Conservation (phyloP, 2,113 vertebrate species). For the Promerops cafer region DNA sequence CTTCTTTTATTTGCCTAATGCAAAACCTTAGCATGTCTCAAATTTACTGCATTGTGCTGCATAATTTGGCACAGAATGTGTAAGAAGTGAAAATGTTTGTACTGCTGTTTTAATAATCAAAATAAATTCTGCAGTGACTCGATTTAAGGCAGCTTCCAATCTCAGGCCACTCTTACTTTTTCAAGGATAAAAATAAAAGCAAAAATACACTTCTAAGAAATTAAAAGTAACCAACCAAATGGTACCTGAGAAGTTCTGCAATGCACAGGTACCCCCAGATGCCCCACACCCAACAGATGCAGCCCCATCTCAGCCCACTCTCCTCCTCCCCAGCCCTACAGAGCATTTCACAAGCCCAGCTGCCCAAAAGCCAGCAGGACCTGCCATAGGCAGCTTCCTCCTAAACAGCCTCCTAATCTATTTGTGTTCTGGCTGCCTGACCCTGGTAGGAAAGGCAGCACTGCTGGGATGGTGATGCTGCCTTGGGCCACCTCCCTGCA, state of each 20-base stretch:
- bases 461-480: neutral
- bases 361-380: neutral
- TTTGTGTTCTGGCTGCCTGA: neutral
- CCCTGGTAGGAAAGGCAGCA: neutral
- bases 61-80: neutral
- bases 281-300: neutral
- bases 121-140: neutral
- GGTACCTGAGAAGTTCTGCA: neutral
- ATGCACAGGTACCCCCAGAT: neutral
- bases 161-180: neutral
- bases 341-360: neutral
- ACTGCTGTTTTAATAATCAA: neutral
- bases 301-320: neutral
- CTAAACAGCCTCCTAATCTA: neutral
- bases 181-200: neutral
- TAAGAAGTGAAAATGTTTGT: neutral
- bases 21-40: constrained; percentile 11
- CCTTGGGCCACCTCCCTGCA: neutral
- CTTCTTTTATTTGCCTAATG: constrained; percentile 26
- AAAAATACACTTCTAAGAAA: neutral
- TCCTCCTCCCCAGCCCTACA: neutral
- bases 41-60: neutral
- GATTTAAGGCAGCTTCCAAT: neutral
- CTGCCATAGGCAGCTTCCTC: neutral
- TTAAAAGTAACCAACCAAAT: neutral